A percentile compares a stretch with the other conserved stretches of the same genome.
Conservation (phyloP, 35 echinoderm and acorn worm genomes). For the Apostichopus parvimensis region DNA sequence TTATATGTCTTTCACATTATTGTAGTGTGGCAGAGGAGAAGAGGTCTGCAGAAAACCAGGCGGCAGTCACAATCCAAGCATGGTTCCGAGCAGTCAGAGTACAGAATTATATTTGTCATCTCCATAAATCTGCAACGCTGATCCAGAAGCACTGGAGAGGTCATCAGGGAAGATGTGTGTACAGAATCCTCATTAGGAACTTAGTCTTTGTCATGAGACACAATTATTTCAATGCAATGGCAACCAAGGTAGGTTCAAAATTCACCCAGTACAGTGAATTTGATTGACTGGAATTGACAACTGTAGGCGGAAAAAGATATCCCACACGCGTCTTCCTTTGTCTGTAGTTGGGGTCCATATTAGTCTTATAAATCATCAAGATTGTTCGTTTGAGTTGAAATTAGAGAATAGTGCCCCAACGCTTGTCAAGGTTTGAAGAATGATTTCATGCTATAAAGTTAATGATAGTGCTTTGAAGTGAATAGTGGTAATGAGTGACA, state of each 20-base stretch:
- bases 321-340: no score
- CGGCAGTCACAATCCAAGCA: constrained; percentile 81
- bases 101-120: constrained; percentile 74
- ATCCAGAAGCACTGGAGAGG: constrained; percentile 95
- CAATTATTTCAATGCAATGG: constrained; percentile 93
- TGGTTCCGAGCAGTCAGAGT: constrained; percentile 92
- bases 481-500: no score
- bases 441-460: no score
- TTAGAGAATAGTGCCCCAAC: no score
- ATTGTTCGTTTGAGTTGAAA: no score
- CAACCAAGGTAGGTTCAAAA: constrained; percentile 75
- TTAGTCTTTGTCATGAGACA: constrained; percentile 85
- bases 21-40: constrained; percentile 79
- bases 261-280: no score
- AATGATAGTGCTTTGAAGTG: no score
- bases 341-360: no score
- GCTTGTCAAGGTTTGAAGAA: no score
- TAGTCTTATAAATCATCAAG: no score
- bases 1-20: not conserved
- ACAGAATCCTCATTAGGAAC: constrained; percentile 72
- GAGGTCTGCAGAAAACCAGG: constrained; percentile 66
- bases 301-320: no score
- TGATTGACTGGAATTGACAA: no score
- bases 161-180: constrained; percentile 69
- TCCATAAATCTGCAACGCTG: constrained; percentile 82